Conservation (phyloP, 1,140 invertebrate genomes). For the Triops longicaudatus region DNA sequence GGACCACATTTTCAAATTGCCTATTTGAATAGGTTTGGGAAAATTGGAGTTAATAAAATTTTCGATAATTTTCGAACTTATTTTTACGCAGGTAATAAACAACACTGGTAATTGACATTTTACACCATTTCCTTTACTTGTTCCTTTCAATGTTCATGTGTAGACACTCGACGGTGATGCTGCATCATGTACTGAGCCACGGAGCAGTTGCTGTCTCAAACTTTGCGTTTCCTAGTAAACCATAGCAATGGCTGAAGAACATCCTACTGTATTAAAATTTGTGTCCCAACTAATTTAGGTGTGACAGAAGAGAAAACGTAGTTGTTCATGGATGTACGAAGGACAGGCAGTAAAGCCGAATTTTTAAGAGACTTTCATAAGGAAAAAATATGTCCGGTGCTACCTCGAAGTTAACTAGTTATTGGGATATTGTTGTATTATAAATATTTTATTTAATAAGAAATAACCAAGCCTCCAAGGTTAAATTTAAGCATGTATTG, state of each 20-base stretch:
- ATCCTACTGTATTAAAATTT: neutral
- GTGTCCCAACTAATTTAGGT: neutral
- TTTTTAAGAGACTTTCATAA: neutral
- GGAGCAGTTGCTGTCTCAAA: neutral
- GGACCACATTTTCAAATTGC: too few species aligned
- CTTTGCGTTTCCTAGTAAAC: neutral
- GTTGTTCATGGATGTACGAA: neutral
- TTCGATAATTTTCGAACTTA: too few species aligned
- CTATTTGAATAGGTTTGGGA: too few species aligned
- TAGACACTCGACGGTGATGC: constrained; percentile 19
- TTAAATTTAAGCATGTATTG: neutral
- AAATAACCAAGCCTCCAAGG: neutral
- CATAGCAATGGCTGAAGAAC: neutral
- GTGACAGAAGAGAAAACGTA: neutral
- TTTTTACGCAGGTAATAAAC: too few species aligned
- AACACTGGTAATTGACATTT: too few species aligned
- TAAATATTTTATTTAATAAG: neutral
- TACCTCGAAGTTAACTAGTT: neutral
- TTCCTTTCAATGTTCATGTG: constrained; percentile 26
- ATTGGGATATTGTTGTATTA: neutral
- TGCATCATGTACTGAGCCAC: constrained; percentile 5
- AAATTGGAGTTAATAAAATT: too few species aligned
- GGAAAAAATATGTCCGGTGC: neutral
- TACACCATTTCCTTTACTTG: too few species aligned
- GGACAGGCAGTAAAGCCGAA: neutral